Percentiles rank a stretch among this genome's conserved stretches.
Evolutionary conservation across 2,113 vertebrate species (phyloP).

Genomic region (Percopsis transmontana): DNA sequence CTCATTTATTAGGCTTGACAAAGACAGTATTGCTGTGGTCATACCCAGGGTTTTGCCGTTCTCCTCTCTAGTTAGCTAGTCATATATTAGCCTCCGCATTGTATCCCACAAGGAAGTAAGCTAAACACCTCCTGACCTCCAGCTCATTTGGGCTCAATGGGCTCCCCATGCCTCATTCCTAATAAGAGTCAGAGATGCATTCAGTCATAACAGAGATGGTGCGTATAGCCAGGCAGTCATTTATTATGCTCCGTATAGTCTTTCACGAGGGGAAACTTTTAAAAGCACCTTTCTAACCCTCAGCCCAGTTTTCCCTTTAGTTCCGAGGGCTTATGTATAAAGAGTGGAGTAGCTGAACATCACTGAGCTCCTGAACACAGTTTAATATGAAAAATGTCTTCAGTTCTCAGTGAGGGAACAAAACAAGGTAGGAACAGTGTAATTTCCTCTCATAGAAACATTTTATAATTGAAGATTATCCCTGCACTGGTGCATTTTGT

Average conservation of each 20-base stretch:
- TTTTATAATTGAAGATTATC: conserved; percentile 21
- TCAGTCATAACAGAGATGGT: conserved; percentile 15
- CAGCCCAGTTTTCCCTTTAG: conserved; percentile 4
- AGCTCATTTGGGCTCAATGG: conserved; percentile 31
- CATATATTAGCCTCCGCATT: conserved; percentile 30
- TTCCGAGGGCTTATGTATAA: not conserved
- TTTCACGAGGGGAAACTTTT: conserved; percentile 3
- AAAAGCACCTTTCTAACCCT: conserved; percentile 21
- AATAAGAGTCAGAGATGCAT: conserved; percentile 13
- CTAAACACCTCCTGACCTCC: conserved; percentile 34
- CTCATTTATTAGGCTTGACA: conserved; percentile 25
- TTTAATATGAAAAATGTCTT: conserved; percentile 25
- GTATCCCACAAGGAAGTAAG: conserved; percentile 24
- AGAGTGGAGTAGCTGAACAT: not conserved
- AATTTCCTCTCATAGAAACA: conserved; percentile 20
- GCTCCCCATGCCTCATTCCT: not conserved
- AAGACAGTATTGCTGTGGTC: conserved; percentile 4
- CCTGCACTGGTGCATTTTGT: not conserved
- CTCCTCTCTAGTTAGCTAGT: conserved; percentile 34
- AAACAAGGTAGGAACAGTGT: conserved; percentile 5
- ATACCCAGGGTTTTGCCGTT: conserved; percentile 1
- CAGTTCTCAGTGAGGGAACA: not conserved
- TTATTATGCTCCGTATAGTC: conserved; percentile 22
- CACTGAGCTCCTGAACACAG: not conserved
- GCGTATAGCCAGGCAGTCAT: not conserved